Conservation (phyloP, 2,888 invertebrate species). For the Endomychus coccineus region DNA sequence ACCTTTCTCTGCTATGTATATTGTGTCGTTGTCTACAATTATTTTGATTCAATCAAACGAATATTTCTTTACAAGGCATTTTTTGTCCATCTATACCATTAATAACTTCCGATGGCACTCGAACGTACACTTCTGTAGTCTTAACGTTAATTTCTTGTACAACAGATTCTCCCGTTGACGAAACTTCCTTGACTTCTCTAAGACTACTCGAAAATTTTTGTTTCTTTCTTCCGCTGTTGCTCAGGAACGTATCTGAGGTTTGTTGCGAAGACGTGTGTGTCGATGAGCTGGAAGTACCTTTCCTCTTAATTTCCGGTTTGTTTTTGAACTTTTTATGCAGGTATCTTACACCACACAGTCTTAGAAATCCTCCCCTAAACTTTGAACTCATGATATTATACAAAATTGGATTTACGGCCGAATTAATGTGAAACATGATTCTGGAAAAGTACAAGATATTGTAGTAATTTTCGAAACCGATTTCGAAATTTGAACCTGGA, state of each 20-base stretch:
- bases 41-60: constrained; percentile 7
- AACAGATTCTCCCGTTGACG: constrained; percentile 18
- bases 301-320: constrained; percentile 50
- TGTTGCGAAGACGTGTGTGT: constrained; percentile 53
- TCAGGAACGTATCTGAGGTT: constrained; percentile 56
- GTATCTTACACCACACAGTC: constrained; percentile 49
- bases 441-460: constrained; percentile 78
- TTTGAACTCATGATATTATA: constrained; percentile 90
- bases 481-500: constrained; percentile 50
- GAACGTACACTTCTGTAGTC: constrained; percentile 33
- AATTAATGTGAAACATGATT: constrained; percentile 83
- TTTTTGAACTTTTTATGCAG: constrained; percentile 40
- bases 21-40: no score
- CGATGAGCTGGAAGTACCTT: constrained; percentile 52
- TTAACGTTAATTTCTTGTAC: constrained; percentile 13
- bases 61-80: constrained; percentile 33
- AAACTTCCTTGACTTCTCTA: constrained; percentile 33
- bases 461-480: constrained; percentile 77
- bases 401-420: constrained; percentile 84
- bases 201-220: constrained; percentile 29
- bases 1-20: no score
- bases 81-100: constrained; percentile 30
- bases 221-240: constrained; percentile 48
- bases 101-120: constrained; percentile 31
- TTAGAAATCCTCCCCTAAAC: constrained; percentile 75